Percentiles rank a stretch among this genome's conserved stretches.
Evolutionary conservation across 2,113 vertebrate species (phyloP).

Genomic region (Notothenia coriiceps): DNA sequence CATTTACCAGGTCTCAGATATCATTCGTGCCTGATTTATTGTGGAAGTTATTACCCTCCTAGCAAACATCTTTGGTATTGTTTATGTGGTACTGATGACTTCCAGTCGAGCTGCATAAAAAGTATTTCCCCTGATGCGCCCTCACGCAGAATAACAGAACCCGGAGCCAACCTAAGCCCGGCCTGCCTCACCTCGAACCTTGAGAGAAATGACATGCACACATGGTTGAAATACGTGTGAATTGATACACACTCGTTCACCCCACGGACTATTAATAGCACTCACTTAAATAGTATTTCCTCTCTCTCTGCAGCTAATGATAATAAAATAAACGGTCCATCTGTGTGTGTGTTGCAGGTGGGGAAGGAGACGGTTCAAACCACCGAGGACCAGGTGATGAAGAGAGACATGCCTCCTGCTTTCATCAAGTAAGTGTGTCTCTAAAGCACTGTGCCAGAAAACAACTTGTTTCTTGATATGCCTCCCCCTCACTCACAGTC

Average conservation of each 20-base stretch:
- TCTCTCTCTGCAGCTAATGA: slow-evolving; percentile 51
- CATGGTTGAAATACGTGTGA: slow-evolving; percentile 68
- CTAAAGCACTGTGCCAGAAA: not conserved
- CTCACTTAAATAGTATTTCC: slow-evolving; percentile 44
- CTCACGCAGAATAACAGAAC: slow-evolving; percentile 24
- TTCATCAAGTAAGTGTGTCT: slow-evolving; percentile 94
- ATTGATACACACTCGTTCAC: slow-evolving; percentile 62
- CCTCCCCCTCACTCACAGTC: not conserved
- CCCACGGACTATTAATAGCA: slow-evolving; percentile 63
- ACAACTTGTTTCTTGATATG: not conserved
- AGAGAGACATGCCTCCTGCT: slow-evolving; percentile 98
- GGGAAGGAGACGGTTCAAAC: slow-evolving; percentile 99
- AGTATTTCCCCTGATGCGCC: not conserved
- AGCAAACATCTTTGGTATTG: not conserved
- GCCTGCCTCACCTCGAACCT: slow-evolving; percentile 33
- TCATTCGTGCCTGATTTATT: not conserved
- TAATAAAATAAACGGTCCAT: slow-evolving; percentile 34
- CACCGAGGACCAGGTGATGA: slow-evolving; percentile 98
- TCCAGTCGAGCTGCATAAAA: slow-evolving; percentile 11
- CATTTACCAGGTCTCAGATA: not conserved
- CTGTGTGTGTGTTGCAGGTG: slow-evolving; percentile 84
- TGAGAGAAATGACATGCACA: slow-evolving; percentile 51
- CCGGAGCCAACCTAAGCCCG: not conserved
- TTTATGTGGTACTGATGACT: not conserved
- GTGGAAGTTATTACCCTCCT: not conserved